A percentile compares a stretch with the other conserved stretches of the same genome.
These are phyloP conservation scores for Petrophora chlorosata DNA, from an alignment of 2,888 invertebrate genomes.

Conservation along the genomic window DNA sequence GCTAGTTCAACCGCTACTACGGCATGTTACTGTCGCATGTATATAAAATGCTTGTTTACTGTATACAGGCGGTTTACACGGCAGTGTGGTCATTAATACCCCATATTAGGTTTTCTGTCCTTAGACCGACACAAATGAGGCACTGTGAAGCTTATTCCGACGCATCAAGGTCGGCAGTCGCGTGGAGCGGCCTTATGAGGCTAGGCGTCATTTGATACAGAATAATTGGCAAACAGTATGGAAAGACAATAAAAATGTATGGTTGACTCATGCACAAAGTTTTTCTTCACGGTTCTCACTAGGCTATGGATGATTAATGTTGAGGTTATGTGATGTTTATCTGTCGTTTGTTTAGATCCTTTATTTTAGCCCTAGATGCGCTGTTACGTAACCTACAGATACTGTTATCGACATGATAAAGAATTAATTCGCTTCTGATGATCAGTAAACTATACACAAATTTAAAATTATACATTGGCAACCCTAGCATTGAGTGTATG, in stretches of 20 bases:
- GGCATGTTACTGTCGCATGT: constrained; percentile 1
- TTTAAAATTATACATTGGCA: no score
- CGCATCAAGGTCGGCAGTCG: constrained; percentile 28
- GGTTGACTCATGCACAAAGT: neutral
- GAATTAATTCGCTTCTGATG: no score
- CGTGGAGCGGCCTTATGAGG: constrained; percentile 22
- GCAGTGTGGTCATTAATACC: constrained; percentile 12
- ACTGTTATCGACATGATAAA: no score
- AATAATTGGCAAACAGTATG: constrained; percentile 10
- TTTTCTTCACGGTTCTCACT: no score
- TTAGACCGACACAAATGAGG: constrained; percentile 19
- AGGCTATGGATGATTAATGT: no score
- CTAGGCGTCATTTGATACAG: constrained; percentile 26
- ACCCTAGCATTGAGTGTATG: neutral
- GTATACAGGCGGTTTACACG: constrained; percentile 8
- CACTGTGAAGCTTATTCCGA: constrained; percentile 17
- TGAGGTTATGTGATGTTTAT: no score
- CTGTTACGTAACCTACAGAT: no score
- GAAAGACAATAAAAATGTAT: neutral
- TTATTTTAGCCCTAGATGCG: no score
- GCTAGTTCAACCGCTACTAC: neutral
- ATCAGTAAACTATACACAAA: no score
- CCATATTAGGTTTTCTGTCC: constrained; percentile 25
- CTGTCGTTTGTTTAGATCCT: no score
- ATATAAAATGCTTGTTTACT: neutral